Conservation (phyloP, 2,113 vertebrate genomes). For the Kryptolebias marmoratus region DNA sequence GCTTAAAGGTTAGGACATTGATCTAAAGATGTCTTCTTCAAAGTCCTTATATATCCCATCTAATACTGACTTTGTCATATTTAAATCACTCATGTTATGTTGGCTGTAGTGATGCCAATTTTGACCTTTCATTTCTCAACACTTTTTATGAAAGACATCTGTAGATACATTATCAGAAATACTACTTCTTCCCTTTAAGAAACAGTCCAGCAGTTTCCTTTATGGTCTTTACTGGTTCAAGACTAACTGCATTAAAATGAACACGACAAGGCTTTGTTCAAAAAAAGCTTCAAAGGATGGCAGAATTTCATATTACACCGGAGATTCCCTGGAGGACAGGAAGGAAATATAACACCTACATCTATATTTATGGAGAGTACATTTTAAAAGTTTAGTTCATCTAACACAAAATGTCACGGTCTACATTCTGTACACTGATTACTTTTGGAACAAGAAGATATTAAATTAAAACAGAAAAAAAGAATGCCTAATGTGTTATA, state of each 20-base stretch:
- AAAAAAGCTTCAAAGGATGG: constrained; percentile 35
- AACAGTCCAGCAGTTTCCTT: constrained; percentile 50
- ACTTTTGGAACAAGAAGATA: constrained; percentile 8
- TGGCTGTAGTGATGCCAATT: constrained; percentile 64
- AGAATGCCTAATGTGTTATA: constrained; percentile 31
- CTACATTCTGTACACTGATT: neutral
- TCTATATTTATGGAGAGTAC: neutral
- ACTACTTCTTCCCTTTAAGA: constrained; percentile 45
- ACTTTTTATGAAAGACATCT: constrained; percentile 74
- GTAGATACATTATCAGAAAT: constrained; percentile 53
- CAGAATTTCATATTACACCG: constrained; percentile 35
- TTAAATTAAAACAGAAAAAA: constrained; percentile 35
- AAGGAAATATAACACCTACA: constrained; percentile 20
- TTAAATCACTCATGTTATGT: constrained; percentile 71
- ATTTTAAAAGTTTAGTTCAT: neutral
- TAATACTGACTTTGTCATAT: constrained; percentile 76
- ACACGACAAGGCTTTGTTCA: constrained; percentile 39
- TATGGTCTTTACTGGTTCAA: constrained; percentile 40
- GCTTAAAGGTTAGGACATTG: constrained; percentile 41
- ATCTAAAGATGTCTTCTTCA: constrained; percentile 68
- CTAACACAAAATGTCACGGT: neutral
- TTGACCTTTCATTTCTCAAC: constrained; percentile 62
- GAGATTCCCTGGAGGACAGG: neutral
- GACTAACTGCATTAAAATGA: constrained; percentile 38
- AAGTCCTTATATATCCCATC: constrained; percentile 64